A percentile compares a stretch with the other conserved stretches of the same genome.
Evolutionary conservation across 2,888 invertebrate species (phyloP).

Genomic region (Drosophila tanythrix): DNA sequence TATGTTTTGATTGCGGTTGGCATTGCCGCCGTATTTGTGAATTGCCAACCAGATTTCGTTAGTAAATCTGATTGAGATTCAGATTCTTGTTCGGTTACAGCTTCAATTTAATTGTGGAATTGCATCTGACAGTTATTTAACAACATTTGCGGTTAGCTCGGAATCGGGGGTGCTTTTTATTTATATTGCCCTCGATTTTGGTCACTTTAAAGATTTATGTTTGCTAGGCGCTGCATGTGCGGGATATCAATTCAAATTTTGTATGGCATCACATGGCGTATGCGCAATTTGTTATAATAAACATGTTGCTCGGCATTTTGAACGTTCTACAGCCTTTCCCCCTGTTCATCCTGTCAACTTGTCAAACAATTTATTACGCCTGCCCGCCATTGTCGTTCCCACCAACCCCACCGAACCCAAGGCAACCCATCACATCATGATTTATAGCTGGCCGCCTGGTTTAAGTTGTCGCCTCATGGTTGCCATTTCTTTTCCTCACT

Average conservation of each 20-base stretch:
- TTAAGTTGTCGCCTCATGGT: constrained; percentile 57
- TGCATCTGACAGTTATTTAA: constrained; percentile 54
- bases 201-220: constrained; percentile 66
- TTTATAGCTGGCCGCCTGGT: constrained; percentile 68
- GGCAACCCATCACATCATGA: constrained; percentile 57
- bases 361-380: constrained; percentile 76
- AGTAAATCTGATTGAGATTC: constrained; percentile 9
- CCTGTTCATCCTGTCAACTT: constrained; percentile 67
- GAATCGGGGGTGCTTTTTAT: constrained; percentile 3
- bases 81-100: constrained; percentile 11
- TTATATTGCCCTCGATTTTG: constrained; percentile 38
- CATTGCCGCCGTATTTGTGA: constrained; percentile 38
- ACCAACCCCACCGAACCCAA: constrained; percentile 4
- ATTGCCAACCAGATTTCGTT: constrained; percentile 20
- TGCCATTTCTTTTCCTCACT: constrained; percentile 22
- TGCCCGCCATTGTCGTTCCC: constrained; percentile 14
- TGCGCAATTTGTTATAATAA: constrained; percentile 79
- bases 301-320: constrained; percentile 70
- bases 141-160: constrained; percentile 47
- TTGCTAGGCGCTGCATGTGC: constrained; percentile 14
- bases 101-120: constrained; percentile 19
- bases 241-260: constrained; percentile 70
- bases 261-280: constrained; percentile 73
- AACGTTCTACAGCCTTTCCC: constrained; percentile 21
- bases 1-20: constrained; percentile 53